Percentiles rank a stretch among this genome's conserved stretches.
Conservation (phyloP, 2,797 vertebrate species). For the Sebastes minor region DNA sequence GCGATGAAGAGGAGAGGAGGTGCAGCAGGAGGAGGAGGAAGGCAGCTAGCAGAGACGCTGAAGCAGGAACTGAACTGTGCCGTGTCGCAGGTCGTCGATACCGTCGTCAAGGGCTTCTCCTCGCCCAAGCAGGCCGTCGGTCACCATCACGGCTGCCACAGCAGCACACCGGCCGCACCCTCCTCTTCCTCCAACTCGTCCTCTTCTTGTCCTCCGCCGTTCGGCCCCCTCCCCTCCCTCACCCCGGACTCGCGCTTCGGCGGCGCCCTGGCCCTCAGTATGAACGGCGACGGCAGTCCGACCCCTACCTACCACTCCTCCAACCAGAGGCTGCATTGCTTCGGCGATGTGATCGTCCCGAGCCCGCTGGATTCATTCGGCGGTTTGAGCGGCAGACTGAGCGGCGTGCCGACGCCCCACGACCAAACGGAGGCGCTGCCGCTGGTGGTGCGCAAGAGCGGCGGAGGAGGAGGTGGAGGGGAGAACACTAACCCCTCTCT, state of each 20-base stretch:
- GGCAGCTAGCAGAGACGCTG: conserved; percentile 93
- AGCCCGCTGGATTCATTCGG: conserved; percentile 92
- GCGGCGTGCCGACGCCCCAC: conserved; percentile 82
- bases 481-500: conserved; percentile 72
- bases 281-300: conserved; percentile 85
- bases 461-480: conserved; percentile 36
- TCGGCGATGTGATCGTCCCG: conserved; percentile 94
- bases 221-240: conserved; percentile 85
- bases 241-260: conserved; percentile 79
- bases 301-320: conserved; percentile 91
- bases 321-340: conserved; percentile 96
- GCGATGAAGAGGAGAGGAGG: conserved; percentile 86
- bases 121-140: conserved; percentile 78
- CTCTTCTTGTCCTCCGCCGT: conserved; percentile 82
- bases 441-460: conserved; percentile 93
- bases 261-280: conserved; percentile 60
- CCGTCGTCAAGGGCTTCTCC: conserved; percentile 96
- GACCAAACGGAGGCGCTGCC: conserved; percentile 98
- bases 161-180: conserved; percentile 79
- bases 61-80: conserved; percentile 98
- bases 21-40: conserved; percentile 71
- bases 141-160: conserved; percentile 82
- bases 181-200: conserved; percentile 88
- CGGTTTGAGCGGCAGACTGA: conserved; percentile 87
- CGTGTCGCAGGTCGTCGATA: conserved; percentile 98